These are phyloP conservation scores for Drosophila saltans DNA, from an alignment of 1,140 invertebrate genomes.

Conservation along the genomic window DNA sequence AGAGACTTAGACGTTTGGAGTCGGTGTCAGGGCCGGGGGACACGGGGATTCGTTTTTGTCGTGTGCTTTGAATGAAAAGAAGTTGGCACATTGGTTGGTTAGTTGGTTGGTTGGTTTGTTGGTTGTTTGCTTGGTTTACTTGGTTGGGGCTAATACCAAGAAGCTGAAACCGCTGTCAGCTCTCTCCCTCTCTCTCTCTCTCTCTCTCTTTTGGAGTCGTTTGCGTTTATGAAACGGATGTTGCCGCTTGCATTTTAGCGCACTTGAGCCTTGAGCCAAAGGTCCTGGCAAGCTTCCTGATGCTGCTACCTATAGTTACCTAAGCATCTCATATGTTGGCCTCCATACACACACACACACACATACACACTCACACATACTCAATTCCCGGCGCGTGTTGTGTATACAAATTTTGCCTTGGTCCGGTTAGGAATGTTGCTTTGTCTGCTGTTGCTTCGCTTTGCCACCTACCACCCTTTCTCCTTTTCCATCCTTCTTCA, in stretches of 20 bases:
- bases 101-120: background rate
- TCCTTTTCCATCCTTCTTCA: constrained; percentile 14
- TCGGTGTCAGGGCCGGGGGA: constrained; percentile 14
- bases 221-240: constrained; percentile 78
- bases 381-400: constrained; percentile 58
- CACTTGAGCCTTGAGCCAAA: constrained; percentile 72
- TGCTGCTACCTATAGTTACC: constrained; percentile 12
- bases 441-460: constrained; percentile 28
- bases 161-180: constrained; percentile 25
- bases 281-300: constrained; percentile 37
- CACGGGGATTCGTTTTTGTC: constrained; percentile 44
- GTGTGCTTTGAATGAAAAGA: constrained; percentile 60
- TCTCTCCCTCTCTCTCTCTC: too few relatives aligned
- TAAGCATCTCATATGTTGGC: constrained; percentile 13
- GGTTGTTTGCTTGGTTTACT: constrained; percentile 3
- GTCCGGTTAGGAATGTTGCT: constrained; percentile 36
- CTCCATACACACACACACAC: constrained; percentile 20
- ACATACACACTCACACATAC: constrained; percentile 31
- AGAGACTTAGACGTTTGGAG: constrained; percentile 47
- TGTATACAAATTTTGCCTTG: constrained; percentile 69
- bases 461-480: constrained; percentile 21
- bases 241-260: constrained; percentile 78
- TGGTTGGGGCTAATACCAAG: constrained; percentile 21
- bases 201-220: constrained; percentile 13
- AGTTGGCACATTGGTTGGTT: constrained; percentile 51